Percentiles rank a stretch among this genome's conserved stretches.
phyloP scores from a whole-genome alignment of 1,140 invertebrate species.

The Matsumurasca onukii region DNA sequence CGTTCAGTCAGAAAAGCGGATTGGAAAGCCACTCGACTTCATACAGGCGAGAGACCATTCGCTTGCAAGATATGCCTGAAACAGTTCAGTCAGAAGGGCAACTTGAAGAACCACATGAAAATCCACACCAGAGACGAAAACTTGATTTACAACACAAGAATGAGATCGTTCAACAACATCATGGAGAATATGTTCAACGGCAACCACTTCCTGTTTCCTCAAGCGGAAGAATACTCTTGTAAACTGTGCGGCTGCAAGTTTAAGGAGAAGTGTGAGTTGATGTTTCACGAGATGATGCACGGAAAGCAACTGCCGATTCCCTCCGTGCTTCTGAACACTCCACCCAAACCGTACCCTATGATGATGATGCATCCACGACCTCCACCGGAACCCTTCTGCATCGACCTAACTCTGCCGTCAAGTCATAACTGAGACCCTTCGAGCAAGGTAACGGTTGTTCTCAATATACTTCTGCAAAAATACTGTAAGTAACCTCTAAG shows the following conservation, averaged over 20 bases:
- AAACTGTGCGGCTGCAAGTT: constrained; percentile 14
- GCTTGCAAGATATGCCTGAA: constrained; percentile 55
- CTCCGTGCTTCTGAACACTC: not conserved
- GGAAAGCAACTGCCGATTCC: constrained; percentile 1
- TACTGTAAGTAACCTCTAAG: no score
- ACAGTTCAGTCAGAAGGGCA: constrained; percentile 36
- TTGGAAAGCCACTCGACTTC: constrained; percentile 52
- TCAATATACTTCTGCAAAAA: no score
- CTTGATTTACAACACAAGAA: constrained; percentile 45
- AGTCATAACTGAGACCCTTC: no score
- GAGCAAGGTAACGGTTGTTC: no score
- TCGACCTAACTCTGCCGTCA: constrained; percentile 7
- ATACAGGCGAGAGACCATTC: constrained; percentile 60
- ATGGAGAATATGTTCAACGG: constrained; percentile 21
- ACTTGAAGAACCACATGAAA: constrained; percentile 40
- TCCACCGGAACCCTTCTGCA: not conserved
- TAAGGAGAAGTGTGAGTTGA: constrained; percentile 18
- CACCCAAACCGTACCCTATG: constrained; percentile 1
- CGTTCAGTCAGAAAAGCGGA: constrained; percentile 57
- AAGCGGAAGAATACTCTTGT: constrained; percentile 7
- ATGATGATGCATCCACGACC: not conserved
- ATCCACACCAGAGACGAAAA: constrained; percentile 52
- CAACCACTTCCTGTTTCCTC: constrained; percentile 14
- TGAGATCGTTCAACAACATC: constrained; percentile 18
- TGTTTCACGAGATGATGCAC: constrained; percentile 22